Conservation (phyloP, 2,888 invertebrate genomes). For the Uropetala carovei region DNA sequence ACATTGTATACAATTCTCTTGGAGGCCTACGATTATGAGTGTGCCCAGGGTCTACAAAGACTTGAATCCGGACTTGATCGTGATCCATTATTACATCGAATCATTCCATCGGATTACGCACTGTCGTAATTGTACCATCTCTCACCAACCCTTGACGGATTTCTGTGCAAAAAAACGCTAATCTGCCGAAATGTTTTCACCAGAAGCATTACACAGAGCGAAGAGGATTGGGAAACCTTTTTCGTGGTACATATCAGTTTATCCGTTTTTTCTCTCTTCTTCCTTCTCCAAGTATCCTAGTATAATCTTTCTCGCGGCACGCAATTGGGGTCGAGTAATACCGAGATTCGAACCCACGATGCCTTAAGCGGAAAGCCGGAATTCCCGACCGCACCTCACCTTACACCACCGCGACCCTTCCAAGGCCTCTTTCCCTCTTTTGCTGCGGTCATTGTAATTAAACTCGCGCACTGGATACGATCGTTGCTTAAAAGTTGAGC, state of each 20-base stretch:
- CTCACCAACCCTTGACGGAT: background rate
- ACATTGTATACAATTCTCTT: no score
- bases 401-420: background rate
- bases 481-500: background rate
- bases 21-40: no score
- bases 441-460: slow-evolving; percentile 23
- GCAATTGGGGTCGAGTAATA: background rate
- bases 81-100: no score
- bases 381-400: background rate
- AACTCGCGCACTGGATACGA: slow-evolving; percentile 13
- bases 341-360: background rate
- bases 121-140: background rate
- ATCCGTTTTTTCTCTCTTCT: background rate
- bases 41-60: no score
- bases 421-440: background rate
- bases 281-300: background rate
- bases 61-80: no score
- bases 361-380: background rate
- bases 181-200: slow-evolving; percentile 16
- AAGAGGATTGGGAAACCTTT: background rate
- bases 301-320: background rate
- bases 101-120: no score
- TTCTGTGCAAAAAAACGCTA: background rate
- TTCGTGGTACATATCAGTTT: background rate
- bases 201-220: background rate